Evolutionary conservation across 2,888 invertebrate species (phyloP).

Genomic region (Halictus quadricinctus): DNA sequence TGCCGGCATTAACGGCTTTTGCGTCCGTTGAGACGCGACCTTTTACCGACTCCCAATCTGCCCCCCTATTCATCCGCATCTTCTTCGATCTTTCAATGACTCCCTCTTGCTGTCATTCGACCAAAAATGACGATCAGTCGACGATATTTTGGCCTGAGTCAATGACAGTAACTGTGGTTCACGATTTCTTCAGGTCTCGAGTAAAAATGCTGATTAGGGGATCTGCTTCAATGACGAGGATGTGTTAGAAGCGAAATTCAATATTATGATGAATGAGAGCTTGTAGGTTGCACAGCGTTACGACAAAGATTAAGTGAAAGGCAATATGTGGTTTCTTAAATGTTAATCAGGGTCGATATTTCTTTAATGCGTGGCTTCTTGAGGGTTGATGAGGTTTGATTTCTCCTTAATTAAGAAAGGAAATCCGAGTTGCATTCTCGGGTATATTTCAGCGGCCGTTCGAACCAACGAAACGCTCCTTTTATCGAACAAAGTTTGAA

Average conservation of each 20-base stretch:
- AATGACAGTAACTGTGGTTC: not conserved
- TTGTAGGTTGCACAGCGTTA: not conserved
- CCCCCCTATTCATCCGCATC: conserved; percentile 27
- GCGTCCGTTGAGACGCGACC: conserved; percentile 76
- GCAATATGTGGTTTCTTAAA: not conserved
- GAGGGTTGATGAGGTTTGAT: not conserved
- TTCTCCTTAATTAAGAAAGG: not conserved
- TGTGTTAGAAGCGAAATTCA: no score
- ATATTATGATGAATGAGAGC: not conserved
- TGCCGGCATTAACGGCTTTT: conserved; percentile 77
- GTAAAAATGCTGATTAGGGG: not conserved
- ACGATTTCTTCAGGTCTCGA: not conserved
- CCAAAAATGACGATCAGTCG: conserved; percentile 52
- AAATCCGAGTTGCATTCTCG: conserved; percentile 25
- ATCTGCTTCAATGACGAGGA: not conserved
- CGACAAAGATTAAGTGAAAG: not conserved
- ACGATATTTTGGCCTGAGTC: not conserved
- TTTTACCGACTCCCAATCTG: conserved; percentile 67
- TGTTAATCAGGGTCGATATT: not conserved
- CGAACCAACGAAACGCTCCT: conserved; percentile 60
- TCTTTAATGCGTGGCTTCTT: not conserved
- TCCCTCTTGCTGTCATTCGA: conserved; percentile 24
- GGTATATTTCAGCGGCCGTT: conserved; percentile 43
- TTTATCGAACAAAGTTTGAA: conserved; percentile 77
- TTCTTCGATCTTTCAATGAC: conserved; percentile 36